Evolutionary conservation across 2,797 vertebrate species (phyloP).

Genomic region (Tarsius wallacei): DNA sequence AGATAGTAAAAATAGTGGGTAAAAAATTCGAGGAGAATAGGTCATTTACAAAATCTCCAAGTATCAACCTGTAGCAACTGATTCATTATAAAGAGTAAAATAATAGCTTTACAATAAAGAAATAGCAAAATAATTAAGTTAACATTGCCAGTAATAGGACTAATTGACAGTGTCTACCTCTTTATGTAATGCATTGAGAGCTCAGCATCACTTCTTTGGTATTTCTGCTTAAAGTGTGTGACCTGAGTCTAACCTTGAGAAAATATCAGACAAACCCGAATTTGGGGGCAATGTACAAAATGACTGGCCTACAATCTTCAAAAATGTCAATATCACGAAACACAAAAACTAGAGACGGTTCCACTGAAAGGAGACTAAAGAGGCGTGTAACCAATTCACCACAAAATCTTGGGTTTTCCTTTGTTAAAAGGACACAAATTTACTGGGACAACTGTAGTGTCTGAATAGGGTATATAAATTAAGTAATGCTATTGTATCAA

Average conservation of each 20-base stretch:
- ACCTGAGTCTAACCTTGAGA: not conserved
- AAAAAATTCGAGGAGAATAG: not conserved
- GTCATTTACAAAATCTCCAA: constrained; percentile 35
- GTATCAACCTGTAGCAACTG: not conserved
- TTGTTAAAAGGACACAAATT: not conserved
- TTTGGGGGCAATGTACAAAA: not conserved
- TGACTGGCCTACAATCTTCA: not conserved
- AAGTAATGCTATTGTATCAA: not conserved
- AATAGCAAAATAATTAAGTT: not conserved
- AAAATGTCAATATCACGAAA: constrained; percentile 10
- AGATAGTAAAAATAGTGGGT: not conserved
- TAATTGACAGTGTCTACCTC: not conserved
- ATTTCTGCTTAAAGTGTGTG: not conserved
- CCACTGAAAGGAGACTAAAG: not conserved
- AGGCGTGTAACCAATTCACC: not conserved
- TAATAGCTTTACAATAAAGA: not conserved
- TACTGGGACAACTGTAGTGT: not conserved
- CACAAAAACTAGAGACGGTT: not conserved
- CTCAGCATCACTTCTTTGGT: not conserved
- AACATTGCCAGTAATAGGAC: not conserved
- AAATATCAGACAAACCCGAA: not conserved
- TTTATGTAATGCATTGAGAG: not conserved
- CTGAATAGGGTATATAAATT: not conserved
- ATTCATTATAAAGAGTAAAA: constrained; percentile 5
- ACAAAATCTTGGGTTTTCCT: not conserved